Evolutionary conservation across 2,113 vertebrate species (phyloP).

Genomic region (Myrmophylax atrothorax): DNA sequence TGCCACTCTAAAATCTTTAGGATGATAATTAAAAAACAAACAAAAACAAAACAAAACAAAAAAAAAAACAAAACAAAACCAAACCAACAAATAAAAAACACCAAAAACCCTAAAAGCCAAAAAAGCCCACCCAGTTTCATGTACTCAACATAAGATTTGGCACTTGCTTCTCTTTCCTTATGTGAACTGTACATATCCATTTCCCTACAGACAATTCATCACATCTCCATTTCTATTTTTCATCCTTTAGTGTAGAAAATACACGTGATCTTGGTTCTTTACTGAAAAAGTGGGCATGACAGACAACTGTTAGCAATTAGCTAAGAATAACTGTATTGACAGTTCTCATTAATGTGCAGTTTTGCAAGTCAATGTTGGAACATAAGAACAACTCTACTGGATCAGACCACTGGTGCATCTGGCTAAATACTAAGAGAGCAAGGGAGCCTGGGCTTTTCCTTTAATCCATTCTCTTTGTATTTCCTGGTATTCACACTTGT

Average conservation of each 20-base stretch:
- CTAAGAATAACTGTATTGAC: background rate
- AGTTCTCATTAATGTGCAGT: background rate
- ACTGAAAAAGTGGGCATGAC: background rate
- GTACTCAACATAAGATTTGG: background rate
- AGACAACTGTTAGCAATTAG: background rate
- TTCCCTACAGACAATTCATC: background rate
- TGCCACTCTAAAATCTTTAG: background rate
- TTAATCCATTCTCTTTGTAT: background rate
- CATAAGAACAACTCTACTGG: background rate
- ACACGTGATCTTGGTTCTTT: background rate
- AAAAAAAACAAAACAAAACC: no score
- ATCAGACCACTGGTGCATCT: background rate
- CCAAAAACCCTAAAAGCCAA: background rate
- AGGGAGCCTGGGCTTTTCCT: background rate
- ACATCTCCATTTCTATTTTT: background rate
- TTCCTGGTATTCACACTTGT: background rate
- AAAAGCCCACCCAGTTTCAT: fast-evolving
- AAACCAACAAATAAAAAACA: no score
- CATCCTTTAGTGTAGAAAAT: background rate
- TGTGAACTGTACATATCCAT: background rate
- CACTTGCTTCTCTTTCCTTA: background rate
- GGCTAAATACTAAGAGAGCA: background rate
- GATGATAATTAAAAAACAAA: background rate
- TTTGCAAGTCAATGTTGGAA: background rate
- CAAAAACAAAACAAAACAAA: no score